Evolutionary conservation across 2,797 vertebrate species (phyloP).

Genomic region (Pipistrellus pipistrellus): DNA sequence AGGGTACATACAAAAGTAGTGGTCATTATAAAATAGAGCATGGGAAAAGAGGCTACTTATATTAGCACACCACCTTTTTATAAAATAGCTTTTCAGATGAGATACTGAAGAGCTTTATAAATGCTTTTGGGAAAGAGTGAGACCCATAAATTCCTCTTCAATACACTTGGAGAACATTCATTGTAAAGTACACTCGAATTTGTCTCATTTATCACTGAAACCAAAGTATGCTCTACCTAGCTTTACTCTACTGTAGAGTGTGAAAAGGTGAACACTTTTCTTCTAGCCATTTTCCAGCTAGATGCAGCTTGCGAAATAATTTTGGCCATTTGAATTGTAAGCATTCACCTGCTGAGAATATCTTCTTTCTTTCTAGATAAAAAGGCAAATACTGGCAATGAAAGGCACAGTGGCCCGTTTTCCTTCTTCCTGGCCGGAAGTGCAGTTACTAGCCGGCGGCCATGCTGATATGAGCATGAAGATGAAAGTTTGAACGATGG

Average conservation of each 20-base stretch:
- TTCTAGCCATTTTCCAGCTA: neutral
- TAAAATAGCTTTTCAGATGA: neutral
- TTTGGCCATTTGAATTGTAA: neutral
- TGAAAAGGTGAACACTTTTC: neutral
- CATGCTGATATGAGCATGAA: neutral
- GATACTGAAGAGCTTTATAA: neutral
- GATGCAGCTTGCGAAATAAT: neutral
- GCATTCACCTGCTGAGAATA: neutral
- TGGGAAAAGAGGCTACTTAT: neutral
- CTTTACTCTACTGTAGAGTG: neutral
- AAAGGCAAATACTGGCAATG: neutral
- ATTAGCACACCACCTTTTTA: neutral
- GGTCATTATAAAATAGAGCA: constrained; percentile 3
- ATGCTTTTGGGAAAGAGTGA: neutral
- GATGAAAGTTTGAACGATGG: neutral
- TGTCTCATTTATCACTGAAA: neutral
- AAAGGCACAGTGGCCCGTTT: neutral
- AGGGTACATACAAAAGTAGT: neutral
- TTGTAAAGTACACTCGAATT: neutral
- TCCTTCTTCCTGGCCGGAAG: neutral
- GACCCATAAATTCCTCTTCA: constrained; percentile 2
- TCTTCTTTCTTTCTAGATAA: constrained; percentile 2
- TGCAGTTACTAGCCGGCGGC: neutral
- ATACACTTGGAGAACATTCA: neutral
- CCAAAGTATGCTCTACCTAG: neutral